A percentile compares a stretch with the other conserved stretches of the same genome.
Evolutionary conservation across 2,113 vertebrate species (phyloP).

Genomic region (human (Homo sapiens)): GRCh38 chr13:63138501-63139000

Average conservation of each 20-base stretch:
- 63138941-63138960: background rate
- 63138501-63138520: background rate
- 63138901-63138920: background rate
- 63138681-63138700: background rate
- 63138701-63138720: background rate
- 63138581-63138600: background rate
- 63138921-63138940: background rate
- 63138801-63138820: background rate
- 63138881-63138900: background rate
- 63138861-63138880: background rate
- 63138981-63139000: background rate
- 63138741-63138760: background rate
- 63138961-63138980: background rate
- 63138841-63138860: background rate
- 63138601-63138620: background rate
- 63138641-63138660: background rate
- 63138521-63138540: background rate
- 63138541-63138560: background rate
- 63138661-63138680: background rate
- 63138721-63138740: background rate
- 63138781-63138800: background rate
- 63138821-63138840: background rate
- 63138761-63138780: background rate
- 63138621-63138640: background rate
- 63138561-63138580: background rate